Evolutionary conservation across 2,797 vertebrate genomes (phyloP).

Genomic region (Enteromius paludinosus): DNA sequence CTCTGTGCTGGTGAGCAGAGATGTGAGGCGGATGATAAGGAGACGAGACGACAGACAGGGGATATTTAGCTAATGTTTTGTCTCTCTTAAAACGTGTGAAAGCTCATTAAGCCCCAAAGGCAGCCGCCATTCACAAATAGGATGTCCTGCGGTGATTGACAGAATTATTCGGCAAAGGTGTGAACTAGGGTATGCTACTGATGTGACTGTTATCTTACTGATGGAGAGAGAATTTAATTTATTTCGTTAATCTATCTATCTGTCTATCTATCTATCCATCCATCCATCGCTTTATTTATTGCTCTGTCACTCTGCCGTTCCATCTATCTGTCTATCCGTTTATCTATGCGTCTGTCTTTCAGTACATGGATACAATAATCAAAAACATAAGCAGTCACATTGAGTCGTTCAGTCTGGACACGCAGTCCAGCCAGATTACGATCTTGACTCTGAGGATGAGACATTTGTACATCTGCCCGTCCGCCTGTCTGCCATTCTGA

Average conservation of each 20-base stretch:
- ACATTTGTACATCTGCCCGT: background rate
- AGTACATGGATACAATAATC: background rate
- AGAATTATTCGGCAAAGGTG: slow-evolving; percentile 59
- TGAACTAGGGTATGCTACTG: slow-evolving; percentile 61
- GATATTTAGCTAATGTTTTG: slow-evolving; percentile 21
- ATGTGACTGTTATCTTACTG: slow-evolving; percentile 62
- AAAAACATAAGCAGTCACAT: background rate
- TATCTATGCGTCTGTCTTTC: background rate
- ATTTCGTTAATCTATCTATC: no score
- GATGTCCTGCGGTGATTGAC: slow-evolving; percentile 52
- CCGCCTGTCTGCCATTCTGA: background rate
- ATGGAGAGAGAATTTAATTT: slow-evolving; percentile 65
- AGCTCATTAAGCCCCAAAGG: slow-evolving; percentile 38
- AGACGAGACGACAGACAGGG: slow-evolving; percentile 14
- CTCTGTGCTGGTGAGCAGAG: background rate
- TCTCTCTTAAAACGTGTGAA: slow-evolving; percentile 28
- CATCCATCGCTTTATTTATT: background rate
- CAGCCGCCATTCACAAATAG: slow-evolving; percentile 14
- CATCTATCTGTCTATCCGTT: background rate
- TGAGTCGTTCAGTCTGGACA: background rate
- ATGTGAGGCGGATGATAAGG: slow-evolving; percentile 32
- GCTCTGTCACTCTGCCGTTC: background rate
- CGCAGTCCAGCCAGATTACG: background rate
- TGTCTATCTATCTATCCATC: background rate
- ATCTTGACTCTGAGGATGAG: background rate